phyloP scores from a whole-genome alignment of 2,113 vertebrate genomes.

The Urocitellus parryii region DNA sequence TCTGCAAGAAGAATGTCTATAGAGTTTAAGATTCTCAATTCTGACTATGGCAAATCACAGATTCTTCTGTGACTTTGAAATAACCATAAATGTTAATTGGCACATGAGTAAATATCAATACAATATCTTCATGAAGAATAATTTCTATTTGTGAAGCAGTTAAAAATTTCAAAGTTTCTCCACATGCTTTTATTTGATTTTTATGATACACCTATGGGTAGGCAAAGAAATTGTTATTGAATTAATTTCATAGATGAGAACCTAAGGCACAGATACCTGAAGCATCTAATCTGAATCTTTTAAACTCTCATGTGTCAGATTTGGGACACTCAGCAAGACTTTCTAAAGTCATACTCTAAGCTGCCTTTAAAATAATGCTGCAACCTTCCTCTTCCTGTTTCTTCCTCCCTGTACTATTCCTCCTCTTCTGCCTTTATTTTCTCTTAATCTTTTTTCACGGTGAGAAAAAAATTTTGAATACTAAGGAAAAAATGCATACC shows the following conservation, averaged over 20 bases:
- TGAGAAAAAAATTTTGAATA: background rate
- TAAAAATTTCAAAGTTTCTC: background rate
- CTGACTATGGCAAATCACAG: background rate
- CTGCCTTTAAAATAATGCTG: background rate
- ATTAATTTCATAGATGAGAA: background rate
- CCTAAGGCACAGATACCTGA: background rate
- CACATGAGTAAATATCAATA: background rate
- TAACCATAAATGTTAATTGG: background rate
- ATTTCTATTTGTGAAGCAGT: background rate
- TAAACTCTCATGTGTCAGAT: background rate
- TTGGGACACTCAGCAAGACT: background rate
- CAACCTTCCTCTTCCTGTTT: background rate
- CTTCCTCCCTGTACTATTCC: background rate
- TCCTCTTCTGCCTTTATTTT: background rate
- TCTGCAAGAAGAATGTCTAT: background rate
- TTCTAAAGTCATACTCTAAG: background rate
- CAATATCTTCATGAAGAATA: background rate
- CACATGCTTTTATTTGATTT: background rate
- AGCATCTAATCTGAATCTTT: background rate
- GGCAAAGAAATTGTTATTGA: background rate
- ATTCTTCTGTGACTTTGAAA: constrained; percentile 35
- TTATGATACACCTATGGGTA: background rate
- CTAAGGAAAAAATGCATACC: accelerated
- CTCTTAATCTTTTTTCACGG: background rate
- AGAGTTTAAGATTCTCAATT: background rate